phyloP scores from a whole-genome alignment of 2,797 vertebrate species.

The Neomorphus geoffroyi region DNA sequence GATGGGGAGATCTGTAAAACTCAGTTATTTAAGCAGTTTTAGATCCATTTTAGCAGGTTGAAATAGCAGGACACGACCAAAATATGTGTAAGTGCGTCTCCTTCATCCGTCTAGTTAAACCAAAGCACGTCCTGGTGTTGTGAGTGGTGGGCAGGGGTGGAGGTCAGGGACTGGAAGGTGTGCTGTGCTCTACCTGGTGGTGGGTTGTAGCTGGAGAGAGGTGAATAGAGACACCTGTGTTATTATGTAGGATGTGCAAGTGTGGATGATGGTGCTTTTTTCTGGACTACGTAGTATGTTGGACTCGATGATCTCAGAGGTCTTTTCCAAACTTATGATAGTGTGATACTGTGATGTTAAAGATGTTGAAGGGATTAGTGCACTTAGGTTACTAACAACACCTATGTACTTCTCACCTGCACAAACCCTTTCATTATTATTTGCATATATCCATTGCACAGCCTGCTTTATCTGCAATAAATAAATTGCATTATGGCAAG shows the following conservation, averaged over 20 bases:
- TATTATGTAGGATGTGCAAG: neutral
- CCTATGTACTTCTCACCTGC: neutral
- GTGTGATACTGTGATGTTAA: no score
- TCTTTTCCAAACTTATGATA: no score
- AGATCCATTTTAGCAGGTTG: neutral
- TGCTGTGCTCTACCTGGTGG: neutral
- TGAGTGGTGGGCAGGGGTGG: no score
- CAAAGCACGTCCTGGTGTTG: neutral
- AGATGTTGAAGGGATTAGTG: neutral
- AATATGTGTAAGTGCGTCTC: neutral
- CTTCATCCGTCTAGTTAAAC: neutral
- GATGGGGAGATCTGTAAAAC: neutral
- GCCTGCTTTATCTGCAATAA: neutral
- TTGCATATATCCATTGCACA: no score
- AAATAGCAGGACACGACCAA: neutral
- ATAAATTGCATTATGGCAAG: neutral
- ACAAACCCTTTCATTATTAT: neutral
- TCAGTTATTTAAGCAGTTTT: neutral
- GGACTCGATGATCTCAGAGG: no score
- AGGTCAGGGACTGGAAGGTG: neutral
- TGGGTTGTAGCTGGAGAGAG: neutral
- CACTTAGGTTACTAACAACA: neutral
- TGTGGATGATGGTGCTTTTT: neutral
- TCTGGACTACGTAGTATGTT: accelerated
- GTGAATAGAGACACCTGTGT: neutral